Percentiles rank a stretch among this genome's conserved stretches.
These are phyloP conservation scores for Parascotia fuliginaria DNA, from an alignment of 2,888 invertebrate species.

Conservation along the genomic window DNA sequence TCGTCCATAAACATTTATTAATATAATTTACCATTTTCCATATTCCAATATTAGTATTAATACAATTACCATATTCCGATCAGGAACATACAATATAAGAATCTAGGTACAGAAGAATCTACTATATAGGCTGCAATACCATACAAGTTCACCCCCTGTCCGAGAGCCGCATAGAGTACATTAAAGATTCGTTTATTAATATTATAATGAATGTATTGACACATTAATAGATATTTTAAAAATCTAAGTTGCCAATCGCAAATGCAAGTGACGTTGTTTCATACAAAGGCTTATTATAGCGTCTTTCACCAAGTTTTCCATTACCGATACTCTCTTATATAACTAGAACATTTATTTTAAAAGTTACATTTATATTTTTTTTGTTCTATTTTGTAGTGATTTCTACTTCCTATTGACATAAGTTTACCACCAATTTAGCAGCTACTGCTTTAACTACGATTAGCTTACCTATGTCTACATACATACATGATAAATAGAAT, in stretches of 20 bases:
- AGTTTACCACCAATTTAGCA: slow-evolving; percentile 84
- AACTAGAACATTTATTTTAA: slow-evolving; percentile 79
- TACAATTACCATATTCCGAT: slow-evolving; percentile 73
- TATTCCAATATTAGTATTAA: slow-evolving; percentile 79
- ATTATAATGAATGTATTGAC: slow-evolving; percentile 72
- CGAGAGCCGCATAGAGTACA: slow-evolving; percentile 72
- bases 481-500: slow-evolving; percentile 80
- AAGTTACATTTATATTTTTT: slow-evolving; percentile 72
- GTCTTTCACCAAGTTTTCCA: slow-evolving; percentile 84
- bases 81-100: slow-evolving; percentile 75
- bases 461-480: slow-evolving; percentile 83
- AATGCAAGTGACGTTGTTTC: slow-evolving; percentile 72
- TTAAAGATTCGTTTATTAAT: slow-evolving; percentile 71
- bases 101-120: slow-evolving; percentile 81
- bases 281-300: slow-evolving; percentile 83
- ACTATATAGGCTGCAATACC: slow-evolving; percentile 75
- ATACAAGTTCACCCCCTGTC: slow-evolving; percentile 70
- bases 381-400: slow-evolving; percentile 74
- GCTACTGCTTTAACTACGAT: slow-evolving; percentile 75
- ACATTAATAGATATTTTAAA: slow-evolving; percentile 72
- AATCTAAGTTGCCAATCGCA: slow-evolving; percentile 84
- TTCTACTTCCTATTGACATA: slow-evolving; percentile 82
- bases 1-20: slow-evolving; percentile 85
- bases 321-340: slow-evolving; percentile 75
- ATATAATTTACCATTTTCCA: slow-evolving; percentile 82